A percentile compares a stretch with the other conserved stretches of the same genome.
phyloP scores from a whole-genome alignment of 2,113 vertebrate genomes.

The Paramisgurnus dabryanus region DNA sequence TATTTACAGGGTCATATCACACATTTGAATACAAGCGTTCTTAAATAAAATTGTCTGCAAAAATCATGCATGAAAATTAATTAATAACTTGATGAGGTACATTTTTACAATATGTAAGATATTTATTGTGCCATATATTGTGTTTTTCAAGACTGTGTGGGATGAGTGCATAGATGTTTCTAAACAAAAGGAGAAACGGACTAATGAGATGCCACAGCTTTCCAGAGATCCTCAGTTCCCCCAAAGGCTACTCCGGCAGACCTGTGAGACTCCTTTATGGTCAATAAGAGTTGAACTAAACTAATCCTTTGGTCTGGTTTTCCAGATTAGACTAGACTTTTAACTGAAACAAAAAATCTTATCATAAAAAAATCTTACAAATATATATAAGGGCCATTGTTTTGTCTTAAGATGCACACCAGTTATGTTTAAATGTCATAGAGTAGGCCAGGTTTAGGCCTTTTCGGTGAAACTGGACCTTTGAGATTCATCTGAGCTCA shows the following conservation, averaged over 20 bases:
- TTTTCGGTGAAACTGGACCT: no score
- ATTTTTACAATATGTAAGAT: background rate
- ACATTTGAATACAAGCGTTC: no score
- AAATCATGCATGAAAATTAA: background rate
- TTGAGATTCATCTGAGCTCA: no score
- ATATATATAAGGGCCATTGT: no score
- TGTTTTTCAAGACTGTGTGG: constrained; percentile 79
- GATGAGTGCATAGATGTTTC: constrained; percentile 87
- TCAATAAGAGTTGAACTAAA: background rate
- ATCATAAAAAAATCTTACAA: no score
- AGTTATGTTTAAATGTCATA: no score
- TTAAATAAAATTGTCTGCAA: no score
- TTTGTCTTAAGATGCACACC: no score
- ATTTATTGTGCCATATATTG: background rate
- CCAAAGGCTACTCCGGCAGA: constrained; percentile 78
- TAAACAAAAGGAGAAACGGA: constrained; percentile 77
- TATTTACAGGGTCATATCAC: background rate
- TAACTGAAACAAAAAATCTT: no score
- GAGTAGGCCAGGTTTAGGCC: no score
- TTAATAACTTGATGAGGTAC: background rate
- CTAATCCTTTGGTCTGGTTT: no score
- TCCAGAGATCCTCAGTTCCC: constrained; percentile 72
- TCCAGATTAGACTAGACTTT: no score
- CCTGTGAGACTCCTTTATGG: constrained; percentile 75
- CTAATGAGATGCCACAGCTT: constrained; percentile 68